These are phyloP conservation scores for Micoletzkya japonica DNA, from an alignment of 2,888 invertebrate genomes.

Conservation along the genomic window DNA sequence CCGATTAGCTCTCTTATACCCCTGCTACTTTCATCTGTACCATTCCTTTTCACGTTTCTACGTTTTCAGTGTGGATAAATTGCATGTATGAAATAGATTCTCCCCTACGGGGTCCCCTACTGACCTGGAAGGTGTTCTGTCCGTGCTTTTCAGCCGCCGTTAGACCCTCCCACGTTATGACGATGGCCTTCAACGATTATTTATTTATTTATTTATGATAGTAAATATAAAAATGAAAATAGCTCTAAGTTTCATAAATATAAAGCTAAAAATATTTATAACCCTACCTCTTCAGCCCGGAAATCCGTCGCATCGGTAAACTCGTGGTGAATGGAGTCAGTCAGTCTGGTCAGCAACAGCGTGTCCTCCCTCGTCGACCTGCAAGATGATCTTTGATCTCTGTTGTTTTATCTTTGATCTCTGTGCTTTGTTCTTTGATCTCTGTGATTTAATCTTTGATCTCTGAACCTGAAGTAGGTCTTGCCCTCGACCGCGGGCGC, in stretches of 20 bases:
- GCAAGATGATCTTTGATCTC: too few relatives aligned
- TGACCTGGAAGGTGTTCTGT: slow-evolving; percentile 70
- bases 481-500: slow-evolving; percentile 40
- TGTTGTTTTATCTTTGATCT: background rate
- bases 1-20: too few relatives aligned
- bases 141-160: slow-evolving; percentile 68
- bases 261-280: background rate
- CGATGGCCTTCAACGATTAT: slow-evolving; percentile 70
- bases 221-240: background rate
- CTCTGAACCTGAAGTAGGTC: slow-evolving; percentile 45
- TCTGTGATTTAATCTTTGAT: background rate
- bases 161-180: slow-evolving; percentile 83
- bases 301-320: slow-evolving; percentile 78
- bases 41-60: too few relatives aligned
- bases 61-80: too few relatives aligned
- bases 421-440: too few relatives aligned
- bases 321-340: slow-evolving; percentile 73
- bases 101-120: background rate
- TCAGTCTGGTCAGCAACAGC: slow-evolving; percentile 39
- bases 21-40: too few relatives aligned
- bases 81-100: too few relatives aligned
- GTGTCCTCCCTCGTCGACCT: slow-evolving; percentile 45
- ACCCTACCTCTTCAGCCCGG: slow-evolving; percentile 71
- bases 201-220: slow-evolving; percentile 12
- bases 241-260: background rate